A percentile compares a stretch with the other conserved stretches of the same genome.
phyloP scores from a whole-genome alignment of 2,888 invertebrate species.

The Pecten maximus region DNA sequence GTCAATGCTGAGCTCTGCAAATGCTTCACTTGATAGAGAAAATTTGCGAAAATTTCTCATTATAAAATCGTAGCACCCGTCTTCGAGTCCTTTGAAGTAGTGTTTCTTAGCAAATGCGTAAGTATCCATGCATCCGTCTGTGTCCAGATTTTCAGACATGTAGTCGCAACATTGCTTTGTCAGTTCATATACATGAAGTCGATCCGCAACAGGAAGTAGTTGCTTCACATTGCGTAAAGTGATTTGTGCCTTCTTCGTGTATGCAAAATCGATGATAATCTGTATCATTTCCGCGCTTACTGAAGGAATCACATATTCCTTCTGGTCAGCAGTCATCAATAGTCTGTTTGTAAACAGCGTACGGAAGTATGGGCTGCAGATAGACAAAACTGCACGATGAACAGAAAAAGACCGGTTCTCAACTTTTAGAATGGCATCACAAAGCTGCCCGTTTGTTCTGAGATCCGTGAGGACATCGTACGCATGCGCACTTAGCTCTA shows the following conservation, averaged over 20 bases:
- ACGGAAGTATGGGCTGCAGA: slow-evolving; percentile 95
- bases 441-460: slow-evolving; percentile 91
- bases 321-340: slow-evolving; percentile 81
- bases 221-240: slow-evolving; percentile 90
- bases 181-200: slow-evolving; percentile 92
- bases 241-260: slow-evolving; percentile 90
- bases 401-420: slow-evolving; percentile 92
- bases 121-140: slow-evolving; percentile 92
- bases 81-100: slow-evolving; percentile 89
- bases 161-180: slow-evolving; percentile 91
- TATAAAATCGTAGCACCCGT: slow-evolving; percentile 88
- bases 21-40: slow-evolving; percentile 73
- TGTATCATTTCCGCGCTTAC: slow-evolving; percentile 91
- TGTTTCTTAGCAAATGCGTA: slow-evolving; percentile 91
- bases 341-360: slow-evolving; percentile 92
- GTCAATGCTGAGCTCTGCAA: slow-evolving; percentile 84
- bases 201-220: slow-evolving; percentile 91
- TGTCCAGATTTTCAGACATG: slow-evolving; percentile 87
- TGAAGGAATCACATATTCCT: slow-evolving; percentile 72
- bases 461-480: slow-evolving; percentile 93
- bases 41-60: slow-evolving; percentile 83
- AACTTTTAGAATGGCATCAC: slow-evolving; percentile 92
- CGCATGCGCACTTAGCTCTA: slow-evolving; percentile 89
- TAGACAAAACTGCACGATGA: slow-evolving; percentile 86
- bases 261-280: slow-evolving; percentile 92